Evolutionary conservation across 37 sponge, comb jelly and placozoan genomes (phyloP), one percentile per base, ranked within the genome.

Genomic region (Beroe ovata): DNA sequence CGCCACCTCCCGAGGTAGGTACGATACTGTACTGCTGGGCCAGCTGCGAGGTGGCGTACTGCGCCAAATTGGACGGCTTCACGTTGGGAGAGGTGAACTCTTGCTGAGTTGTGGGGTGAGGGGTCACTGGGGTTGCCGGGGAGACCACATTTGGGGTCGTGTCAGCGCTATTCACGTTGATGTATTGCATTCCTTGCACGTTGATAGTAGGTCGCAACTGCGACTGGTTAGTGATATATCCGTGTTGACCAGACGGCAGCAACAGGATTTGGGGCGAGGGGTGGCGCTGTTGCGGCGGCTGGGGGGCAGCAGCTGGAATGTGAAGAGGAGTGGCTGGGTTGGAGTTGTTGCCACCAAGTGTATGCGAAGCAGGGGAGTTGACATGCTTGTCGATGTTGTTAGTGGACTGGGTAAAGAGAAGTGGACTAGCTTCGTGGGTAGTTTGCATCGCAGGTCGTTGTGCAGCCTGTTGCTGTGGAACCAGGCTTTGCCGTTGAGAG

Each of bases 1-100:
- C 69, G 16, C 69, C 69, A n/a, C n/a, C n/a, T 16, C 54, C 54
- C 2, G 69, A 66, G 16, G 69, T 66, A 18, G 69, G 69, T 1
- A 66, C 30, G 69, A 66, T 66, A 37, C 69, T 66, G 69, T 66
- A 66, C 69, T 66, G 69, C 36, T 66, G 69, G 8, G 69, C 36
- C 36, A 66, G 69, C 36, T 66, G 69, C 36, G 69, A 66, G 35
- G 69, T 66, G 69, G 69, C 30, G 36, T 66, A 66, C 36, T 66
- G 69, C 36, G 69, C 69, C 30, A 66, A 29, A 37, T 66, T 66
- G 63, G 26, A 26, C 69, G 69, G 69, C 36, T 66, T 66, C 18
- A 66, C 30, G 69, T 66, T 66, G 25, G 69, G 69, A 3, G 69
- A 66, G 2, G 69, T 66, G 36, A 66, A 66, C 69, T 66, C 69